Base-by-base conservation (phyloP, 1,140 invertebrate species). In the Euschistus heros region DNA sequence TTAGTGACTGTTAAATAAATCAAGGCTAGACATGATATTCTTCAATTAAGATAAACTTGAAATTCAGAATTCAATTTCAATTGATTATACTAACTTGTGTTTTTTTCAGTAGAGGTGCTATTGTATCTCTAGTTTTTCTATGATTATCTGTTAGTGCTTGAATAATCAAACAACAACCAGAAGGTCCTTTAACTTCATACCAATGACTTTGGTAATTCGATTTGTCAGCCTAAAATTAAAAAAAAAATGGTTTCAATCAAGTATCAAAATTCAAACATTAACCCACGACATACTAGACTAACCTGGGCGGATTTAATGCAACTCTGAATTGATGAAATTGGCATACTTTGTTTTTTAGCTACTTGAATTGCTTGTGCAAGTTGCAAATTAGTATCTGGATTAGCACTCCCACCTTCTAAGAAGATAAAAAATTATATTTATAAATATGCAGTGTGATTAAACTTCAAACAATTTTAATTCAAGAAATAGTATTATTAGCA, bases 291-390 rank as follows among this genome's bases (percentile, higher is more conserved):
- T 2, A 52, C 78, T 75, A 15, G 70, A 52, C 14, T 69, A 68
- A 69, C 72, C 63, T 78, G 71, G 17, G 78, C 72, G 70, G 74
- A 80, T 69, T 82, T 80, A 0, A 88, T 70, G 17, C 77, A 74
- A 72, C 72, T 79, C 67, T 84, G 81, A 64, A 87, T 79, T 0
- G 80, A 78, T 2, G 80, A 73, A 17, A 68, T 60, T 2, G 85
- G 82, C 77, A 88, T 81, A 69, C 80, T 82, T 18, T 74, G 74
- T 61, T 80, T 80, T 66, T 78, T 79, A 2, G 82, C 83, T 70
- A 80, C 73, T 24, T 82, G 81, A 46, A 88, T 77, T 22, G 81
- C 68, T 57, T 79, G 76, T 10, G 77, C 74, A 22, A 88, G 71
- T 64, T 77, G 78, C 2, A 69, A 15, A 73, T 87, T 87, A 2